phyloP scores from a whole-genome alignment of 2,888 invertebrate genomes.

The Cheilosia vulpina region DNA sequence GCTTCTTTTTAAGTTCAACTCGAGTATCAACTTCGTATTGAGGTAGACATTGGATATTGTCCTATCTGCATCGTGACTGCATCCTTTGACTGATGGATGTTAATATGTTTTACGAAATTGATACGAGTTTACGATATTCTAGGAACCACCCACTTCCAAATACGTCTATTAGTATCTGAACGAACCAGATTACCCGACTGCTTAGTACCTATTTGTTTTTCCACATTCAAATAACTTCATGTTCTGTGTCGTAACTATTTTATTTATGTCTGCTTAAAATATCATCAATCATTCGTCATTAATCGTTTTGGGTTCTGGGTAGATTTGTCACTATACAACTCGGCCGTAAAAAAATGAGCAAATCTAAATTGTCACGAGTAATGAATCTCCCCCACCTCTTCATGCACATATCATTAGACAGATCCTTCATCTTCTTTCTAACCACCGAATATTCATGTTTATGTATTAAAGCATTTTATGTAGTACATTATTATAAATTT shows the following conservation, averaged over 20 bases:
- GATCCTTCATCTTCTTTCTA: conserved; percentile 17
- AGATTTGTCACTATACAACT: conserved; percentile 52
- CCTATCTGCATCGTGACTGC: not conserved
- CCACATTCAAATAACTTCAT: conserved; percentile 2
- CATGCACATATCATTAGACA: conserved; percentile 37
- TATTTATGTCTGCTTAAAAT: not conserved
- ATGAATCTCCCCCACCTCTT: conserved; percentile 51
- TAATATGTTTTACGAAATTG: conserved; percentile 32
- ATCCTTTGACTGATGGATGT: not conserved
- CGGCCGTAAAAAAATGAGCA: not conserved
- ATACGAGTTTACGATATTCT: conserved; percentile 1
- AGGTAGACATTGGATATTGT: not conserved
- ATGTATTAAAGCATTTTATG: conserved; percentile 48
- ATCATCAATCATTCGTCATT: conserved; percentile 39
- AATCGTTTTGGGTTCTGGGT: conserved; percentile 36
- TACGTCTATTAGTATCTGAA: not conserved
- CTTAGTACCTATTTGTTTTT: conserved; percentile 29
- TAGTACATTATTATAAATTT: conserved; percentile 10
- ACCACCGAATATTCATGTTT: conserved; percentile 33
- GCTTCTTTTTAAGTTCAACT: conserved; percentile 26
- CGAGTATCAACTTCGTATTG: conserved; percentile 39
- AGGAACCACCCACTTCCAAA: conserved; percentile 8
- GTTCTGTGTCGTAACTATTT: conserved; percentile 48
- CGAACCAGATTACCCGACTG: not conserved
- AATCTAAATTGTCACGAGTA: conserved; percentile 38